These are phyloP conservation scores for Mythimna vitellina DNA, from an alignment of 2,888 invertebrate genomes.

Conservation along the genomic window DNA sequence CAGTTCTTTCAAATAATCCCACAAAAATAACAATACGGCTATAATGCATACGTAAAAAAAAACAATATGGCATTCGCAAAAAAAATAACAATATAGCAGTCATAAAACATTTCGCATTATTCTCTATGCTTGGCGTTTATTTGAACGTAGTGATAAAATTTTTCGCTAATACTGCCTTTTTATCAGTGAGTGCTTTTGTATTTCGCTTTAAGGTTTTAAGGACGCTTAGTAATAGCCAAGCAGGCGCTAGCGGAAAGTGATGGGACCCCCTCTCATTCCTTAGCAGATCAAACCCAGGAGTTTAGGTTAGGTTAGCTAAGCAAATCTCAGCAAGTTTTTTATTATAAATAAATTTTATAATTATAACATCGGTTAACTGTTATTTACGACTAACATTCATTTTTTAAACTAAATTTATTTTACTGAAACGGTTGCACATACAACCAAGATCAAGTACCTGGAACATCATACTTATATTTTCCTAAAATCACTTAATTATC, in stretches of 20 bases:
- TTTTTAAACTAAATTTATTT: not conserved
- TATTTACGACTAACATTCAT: not conserved
- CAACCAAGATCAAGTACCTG: not conserved
- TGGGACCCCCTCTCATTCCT: not conserved
- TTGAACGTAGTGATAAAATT: not conserved
- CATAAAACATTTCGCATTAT: not conserved
- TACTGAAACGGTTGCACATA: not conserved
- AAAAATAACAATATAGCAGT: not conserved
- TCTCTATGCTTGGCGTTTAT: not conserved
- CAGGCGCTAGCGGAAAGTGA: not conserved
- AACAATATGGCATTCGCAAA: not conserved
- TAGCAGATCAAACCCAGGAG: not conserved
- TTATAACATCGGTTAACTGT: no score
- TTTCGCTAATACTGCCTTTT: not conserved
- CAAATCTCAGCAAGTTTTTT: no score
- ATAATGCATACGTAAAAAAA: not conserved
- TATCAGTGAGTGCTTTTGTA: not conserved
- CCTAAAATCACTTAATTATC: not conserved
- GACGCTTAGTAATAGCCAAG: not conserved
- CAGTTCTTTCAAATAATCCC: no score
- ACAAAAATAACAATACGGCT: not conserved
- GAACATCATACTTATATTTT: not conserved
- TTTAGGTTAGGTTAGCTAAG: not conserved
- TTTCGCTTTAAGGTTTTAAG: constrained; percentile 8
- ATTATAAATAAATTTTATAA: no score